phyloP scores from a whole-genome alignment of 2,113 vertebrate species.

The Scolopax mira region DNA sequence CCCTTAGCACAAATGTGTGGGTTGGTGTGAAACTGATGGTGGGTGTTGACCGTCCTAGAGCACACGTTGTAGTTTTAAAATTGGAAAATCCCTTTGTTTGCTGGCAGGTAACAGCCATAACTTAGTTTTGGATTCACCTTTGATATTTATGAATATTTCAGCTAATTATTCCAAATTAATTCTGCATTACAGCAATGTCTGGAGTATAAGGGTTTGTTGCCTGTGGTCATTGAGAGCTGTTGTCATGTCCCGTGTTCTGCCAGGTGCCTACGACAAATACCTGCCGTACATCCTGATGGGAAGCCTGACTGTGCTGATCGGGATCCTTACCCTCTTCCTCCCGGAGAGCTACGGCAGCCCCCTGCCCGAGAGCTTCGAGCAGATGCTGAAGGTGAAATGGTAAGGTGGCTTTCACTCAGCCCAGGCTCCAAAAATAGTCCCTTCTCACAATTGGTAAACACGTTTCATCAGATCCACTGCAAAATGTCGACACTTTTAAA shows the following conservation, averaged over 20 bases:
- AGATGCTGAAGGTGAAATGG: conserved; percentile 85
- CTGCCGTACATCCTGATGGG: conserved; percentile 89
- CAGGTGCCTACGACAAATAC: conserved; percentile 78
- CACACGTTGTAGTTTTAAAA: not conserved
- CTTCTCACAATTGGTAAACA: not conserved
- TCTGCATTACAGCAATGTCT: not conserved
- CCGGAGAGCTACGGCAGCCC: conserved; percentile 78
- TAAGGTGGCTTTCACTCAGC: conserved; percentile 50
- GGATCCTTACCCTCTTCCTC: conserved; percentile 79
- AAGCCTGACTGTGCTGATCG: conserved; percentile 78
- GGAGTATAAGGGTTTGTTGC: not conserved
- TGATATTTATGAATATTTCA: not conserved
- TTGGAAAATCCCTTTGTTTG: not conserved
- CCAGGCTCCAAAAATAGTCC: not conserved
- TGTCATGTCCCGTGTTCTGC: not conserved
- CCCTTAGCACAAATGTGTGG: rapidly evolving
- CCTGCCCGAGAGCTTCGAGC: conserved; percentile 82
- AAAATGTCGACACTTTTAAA: not conserved
- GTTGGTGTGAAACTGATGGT: not conserved
- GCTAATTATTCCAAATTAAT: not conserved
- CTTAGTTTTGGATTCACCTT: not conserved
- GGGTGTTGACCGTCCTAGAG: not conserved
- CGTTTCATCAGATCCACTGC: not conserved
- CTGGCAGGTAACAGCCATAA: not conserved
- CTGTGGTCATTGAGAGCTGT: not conserved